Base-by-base conservation (phyloP, 2,113 vertebrate genomes). In the Gobiocypris rarus region DNA sequence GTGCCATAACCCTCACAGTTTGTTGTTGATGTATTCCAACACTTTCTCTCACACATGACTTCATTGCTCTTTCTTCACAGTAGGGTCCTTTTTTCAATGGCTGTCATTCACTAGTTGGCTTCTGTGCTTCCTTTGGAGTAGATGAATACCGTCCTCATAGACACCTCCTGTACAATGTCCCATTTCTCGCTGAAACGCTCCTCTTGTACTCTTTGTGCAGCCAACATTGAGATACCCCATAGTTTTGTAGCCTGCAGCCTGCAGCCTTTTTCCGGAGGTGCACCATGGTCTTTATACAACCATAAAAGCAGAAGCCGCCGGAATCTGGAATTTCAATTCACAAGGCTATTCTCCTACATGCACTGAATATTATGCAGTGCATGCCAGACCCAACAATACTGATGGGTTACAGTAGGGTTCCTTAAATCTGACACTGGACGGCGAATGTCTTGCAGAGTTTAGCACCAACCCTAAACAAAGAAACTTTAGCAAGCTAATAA, bases 21-120 rank as follows among this genome's bases (percentile, higher is more conserved):
- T 80, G 78, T 48, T 80, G 78, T 80, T 80, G 78, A 80, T 67
- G 59, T 80, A 50, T 80, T 80, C 61, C 78, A 65, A 52, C 8
- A 28, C 26, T 43, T 80, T 67, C 26, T 67, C 78, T 80, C 78
- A 80, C 59, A 80, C 78, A 80, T 67, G 59, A 80, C 59, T 80
- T 80, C 77, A 67, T 65, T 28, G 41, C 24, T 67, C 15, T 50
- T 50, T 80, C 59, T 80, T 65, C 77, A 61, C 77, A 80, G 59
- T 67, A 50, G 77, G 77, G 15, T 50, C 45, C 43, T 28, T 50
- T 31, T 48, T 80, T 31, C 61, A 50, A 17, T 67, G 45, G 15
- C 17, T 80, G 78, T 67, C 78, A 67, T 80, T 80, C 78, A 80
- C 59, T 31, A 50, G 38, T 31, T 80, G 78, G 61, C 77, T 50